Evolutionary conservation across 2,113 vertebrate genomes (phyloP).

Genomic region (Tachycineta bicolor): DNA sequence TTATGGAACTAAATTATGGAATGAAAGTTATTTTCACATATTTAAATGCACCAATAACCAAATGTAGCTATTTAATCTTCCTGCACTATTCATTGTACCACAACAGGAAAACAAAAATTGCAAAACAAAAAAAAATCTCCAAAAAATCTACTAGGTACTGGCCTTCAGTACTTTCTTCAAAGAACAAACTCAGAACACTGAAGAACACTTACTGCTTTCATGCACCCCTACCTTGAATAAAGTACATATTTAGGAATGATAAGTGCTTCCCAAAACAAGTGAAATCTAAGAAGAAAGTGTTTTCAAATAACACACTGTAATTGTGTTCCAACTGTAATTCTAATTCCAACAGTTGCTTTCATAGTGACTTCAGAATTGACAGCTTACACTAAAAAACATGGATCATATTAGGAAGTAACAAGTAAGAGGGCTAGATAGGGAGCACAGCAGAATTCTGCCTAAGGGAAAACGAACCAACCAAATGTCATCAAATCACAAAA

Average conservation of each 20-base stretch:
- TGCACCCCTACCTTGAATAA: background rate
- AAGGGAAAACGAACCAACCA: background rate
- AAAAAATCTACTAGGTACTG: background rate
- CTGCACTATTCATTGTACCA: background rate
- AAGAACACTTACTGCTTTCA: background rate
- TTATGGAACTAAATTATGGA: background rate
- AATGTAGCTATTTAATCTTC: background rate
- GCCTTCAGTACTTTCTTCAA: background rate
- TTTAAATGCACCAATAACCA: background rate
- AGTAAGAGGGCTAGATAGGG: background rate
- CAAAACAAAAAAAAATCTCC: rapidly evolving
- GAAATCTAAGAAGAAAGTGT: background rate
- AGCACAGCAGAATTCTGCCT: background rate
- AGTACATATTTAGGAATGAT: background rate
- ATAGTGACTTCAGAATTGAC: background rate
- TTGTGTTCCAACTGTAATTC: background rate
- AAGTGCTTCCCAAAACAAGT: background rate
- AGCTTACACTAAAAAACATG: background rate
- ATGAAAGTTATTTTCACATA: background rate
- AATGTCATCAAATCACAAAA: background rate
- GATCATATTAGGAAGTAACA: background rate
- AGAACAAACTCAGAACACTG: background rate
- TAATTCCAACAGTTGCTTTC: background rate
- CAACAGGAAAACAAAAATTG: background rate
- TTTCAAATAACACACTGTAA: background rate